Evolutionary conservation across 2,888 invertebrate genomes (phyloP), one percentile per base, ranked within the genome.

Genomic region (Nephrotoma guestfalica): DNA sequence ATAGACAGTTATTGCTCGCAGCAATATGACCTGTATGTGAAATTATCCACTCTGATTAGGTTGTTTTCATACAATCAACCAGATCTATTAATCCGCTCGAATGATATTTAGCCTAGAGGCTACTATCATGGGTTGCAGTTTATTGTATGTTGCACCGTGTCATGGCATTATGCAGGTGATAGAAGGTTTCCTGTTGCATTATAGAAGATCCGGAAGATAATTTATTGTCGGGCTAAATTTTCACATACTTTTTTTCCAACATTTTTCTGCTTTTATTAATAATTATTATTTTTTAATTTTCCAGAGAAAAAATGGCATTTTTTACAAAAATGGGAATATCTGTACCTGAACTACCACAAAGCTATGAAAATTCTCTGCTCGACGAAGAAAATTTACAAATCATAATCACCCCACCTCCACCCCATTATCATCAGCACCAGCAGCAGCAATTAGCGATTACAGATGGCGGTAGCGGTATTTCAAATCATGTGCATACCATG

Each of bases 291-390:
- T 71, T 86, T 41, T 71, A 87, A 89, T 88, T 90, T 93, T 93
- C 43, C 93, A 98, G 98, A 93, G 98, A 98, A 92, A 98, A 98
- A 92, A 98, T 98, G 96, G 97, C 97, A 83, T 98, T 98, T 93
- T 98, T 98, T 92, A 98, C 97, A 0, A 94, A 96, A 89, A 94
- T 95, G 88, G 96, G 95, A 89, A 91, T 95, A 45, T 95, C 94
- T 87, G 95, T 97, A 89, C 96, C 97, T 87, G 93, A 95, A 88
- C 91, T 96, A 88, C 96, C 96, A 71, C 71, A 71, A 18, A 71
- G 9, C 30, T 30, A 71, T 71, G 71, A 30, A 71, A 71, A 71
- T 71, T 71, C 71, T 71, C 30, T 71, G 30, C 9, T 7, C 71
- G 71, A 71, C 30, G 71, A 71, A 9, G 71, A 71, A 30, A 43